Percentiles rank a stretch among this genome's conserved stretches.
Conservation (phyloP, 2,113 vertebrate genomes). For the Podarcis muralis region DNA sequence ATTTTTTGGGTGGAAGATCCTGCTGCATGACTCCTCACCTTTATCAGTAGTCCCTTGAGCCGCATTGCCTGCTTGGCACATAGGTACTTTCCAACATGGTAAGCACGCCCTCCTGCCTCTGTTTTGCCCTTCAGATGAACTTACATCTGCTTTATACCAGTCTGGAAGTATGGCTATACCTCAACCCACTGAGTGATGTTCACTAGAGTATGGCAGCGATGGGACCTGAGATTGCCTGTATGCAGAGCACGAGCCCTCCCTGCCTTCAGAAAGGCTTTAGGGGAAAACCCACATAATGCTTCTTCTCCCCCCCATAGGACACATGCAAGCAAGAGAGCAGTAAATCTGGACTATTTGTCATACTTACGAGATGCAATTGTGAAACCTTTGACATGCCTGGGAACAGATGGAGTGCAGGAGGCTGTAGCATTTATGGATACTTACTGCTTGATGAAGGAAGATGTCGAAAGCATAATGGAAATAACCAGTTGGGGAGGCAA, state of each 20-base stretch:
- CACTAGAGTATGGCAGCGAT: too few relatives aligned
- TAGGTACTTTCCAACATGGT: not conserved
- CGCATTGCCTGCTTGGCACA: not conserved
- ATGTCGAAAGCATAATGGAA: slow-evolving; percentile 96
- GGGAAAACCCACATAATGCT: not conserved
- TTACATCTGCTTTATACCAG: not conserved
- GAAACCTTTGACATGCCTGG: slow-evolving; percentile 79
- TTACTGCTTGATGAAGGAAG: slow-evolving; percentile 91
- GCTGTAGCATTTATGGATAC: slow-evolving; percentile 88
- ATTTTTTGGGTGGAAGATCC: not conserved
- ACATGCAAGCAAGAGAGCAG: slow-evolving; percentile 82
- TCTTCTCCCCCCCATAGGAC: slow-evolving; percentile 76
- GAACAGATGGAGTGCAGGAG: slow-evolving; percentile 83
- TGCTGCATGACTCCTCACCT: not conserved
- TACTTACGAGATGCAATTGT: slow-evolving; percentile 85
- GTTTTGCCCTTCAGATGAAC: not conserved
- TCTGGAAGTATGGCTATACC: not conserved
- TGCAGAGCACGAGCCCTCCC: not conserved
- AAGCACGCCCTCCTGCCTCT: not conserved
- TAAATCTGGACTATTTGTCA: slow-evolving; percentile 90
- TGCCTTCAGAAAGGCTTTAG: not conserved
- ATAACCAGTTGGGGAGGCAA: slow-evolving; percentile 88
- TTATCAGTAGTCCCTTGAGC: not conserved
- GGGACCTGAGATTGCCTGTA: not conserved
- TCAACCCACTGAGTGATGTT: too few relatives aligned